Evolutionary conservation across 2,113 vertebrate species (phyloP).

Genomic region (Paratilapia polleni): DNA sequence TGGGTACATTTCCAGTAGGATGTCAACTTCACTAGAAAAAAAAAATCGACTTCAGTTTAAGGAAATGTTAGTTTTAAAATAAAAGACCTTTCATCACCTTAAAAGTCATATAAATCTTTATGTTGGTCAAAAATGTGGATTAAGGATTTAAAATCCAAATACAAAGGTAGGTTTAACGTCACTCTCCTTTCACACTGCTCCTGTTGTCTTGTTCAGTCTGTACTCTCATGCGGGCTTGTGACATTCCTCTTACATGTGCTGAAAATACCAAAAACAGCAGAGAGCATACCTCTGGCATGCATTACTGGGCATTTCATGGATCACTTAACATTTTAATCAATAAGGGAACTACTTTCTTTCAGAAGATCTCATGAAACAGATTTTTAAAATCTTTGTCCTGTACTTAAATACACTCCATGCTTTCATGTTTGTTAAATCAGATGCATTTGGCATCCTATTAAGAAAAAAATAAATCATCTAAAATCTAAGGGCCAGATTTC

Average conservation of each 20-base stretch:
- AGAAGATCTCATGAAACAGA: background rate
- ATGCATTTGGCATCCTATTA: background rate
- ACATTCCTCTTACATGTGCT: slow-evolving; percentile 68
- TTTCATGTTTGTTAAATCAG: background rate
- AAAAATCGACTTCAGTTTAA: background rate
- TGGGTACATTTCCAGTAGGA: background rate
- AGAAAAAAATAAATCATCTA: too few species aligned
- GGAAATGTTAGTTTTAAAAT: background rate
- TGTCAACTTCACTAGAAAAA: background rate
- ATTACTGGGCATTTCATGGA: background rate
- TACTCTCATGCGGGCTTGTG: slow-evolving; percentile 33
- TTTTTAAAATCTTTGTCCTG: background rate
- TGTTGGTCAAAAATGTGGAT: background rate
- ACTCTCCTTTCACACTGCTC: background rate
- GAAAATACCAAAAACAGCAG: slow-evolving; percentile 40
- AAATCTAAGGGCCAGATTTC: background rate
- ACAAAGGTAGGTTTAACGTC: background rate
- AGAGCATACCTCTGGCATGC: background rate
- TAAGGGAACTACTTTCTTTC: background rate
- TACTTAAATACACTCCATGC: background rate
- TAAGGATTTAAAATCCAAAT: background rate
- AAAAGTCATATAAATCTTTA: background rate
- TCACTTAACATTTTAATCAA: background rate
- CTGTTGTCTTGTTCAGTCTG: slow-evolving; percentile 29
- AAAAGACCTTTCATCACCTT: background rate